Percentiles rank a stretch among this genome's conserved stretches.
These are phyloP conservation scores for Drosophila lutescens DNA, from an alignment of 2,888 invertebrate species.

Conservation along the genomic window DNA sequence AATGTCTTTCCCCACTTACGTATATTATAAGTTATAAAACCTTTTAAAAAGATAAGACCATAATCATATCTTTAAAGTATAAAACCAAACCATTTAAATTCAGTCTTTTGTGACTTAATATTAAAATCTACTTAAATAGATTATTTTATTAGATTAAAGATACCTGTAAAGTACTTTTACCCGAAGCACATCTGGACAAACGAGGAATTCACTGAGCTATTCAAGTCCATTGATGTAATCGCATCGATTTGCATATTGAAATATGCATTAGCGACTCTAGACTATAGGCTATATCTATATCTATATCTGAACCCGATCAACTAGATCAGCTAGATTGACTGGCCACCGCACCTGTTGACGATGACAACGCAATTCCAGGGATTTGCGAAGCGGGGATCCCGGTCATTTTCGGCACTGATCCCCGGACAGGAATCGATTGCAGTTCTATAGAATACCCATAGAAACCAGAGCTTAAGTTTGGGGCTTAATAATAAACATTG, in stretches of 20 bases:
- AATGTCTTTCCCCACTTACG: no score
- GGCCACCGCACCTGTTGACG: constrained; percentile 11
- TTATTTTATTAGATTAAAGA: background rate
- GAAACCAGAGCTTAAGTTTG: background rate
- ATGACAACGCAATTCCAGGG: constrained; percentile 12
- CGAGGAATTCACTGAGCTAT: constrained; percentile 2
- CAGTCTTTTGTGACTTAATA: no score
- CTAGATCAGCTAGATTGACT: constrained; percentile 8
- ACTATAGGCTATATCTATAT: background rate
- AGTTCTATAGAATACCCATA: background rate
- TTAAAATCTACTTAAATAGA: no score
- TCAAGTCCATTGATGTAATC: constrained; percentile 34
- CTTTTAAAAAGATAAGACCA: no score
- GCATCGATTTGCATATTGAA: constrained; percentile 15
- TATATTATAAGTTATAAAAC: no score
- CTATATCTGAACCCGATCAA: constrained; percentile 7
- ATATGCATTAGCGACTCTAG: constrained; percentile 23
- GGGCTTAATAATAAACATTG: background rate
- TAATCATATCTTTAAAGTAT: no score
- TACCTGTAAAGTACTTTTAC: background rate
- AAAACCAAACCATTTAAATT: no score
- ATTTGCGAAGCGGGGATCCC: background rate
- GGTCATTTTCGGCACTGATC: constrained; percentile 1
- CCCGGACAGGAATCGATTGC: background rate
- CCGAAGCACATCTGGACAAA: constrained; percentile 22